Evolutionary conservation across 2,797 vertebrate genomes (phyloP).

Genomic region (Rhinichthys osculus): DNA sequence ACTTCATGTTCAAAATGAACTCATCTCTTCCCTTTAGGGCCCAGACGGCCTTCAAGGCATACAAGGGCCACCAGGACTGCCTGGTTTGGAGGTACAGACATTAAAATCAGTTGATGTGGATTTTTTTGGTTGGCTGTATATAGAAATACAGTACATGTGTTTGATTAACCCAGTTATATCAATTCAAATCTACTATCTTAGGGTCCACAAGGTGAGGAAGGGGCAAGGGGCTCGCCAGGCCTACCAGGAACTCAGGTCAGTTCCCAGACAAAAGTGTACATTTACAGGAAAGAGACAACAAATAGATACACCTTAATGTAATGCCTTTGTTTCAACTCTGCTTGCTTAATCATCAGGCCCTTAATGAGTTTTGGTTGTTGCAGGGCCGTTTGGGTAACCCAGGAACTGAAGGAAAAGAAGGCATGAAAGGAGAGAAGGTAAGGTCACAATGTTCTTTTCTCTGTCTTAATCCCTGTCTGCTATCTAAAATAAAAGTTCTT

Average conservation of each 20-base stretch:
- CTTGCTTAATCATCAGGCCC: background rate
- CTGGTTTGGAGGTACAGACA: slow-evolving; percentile 77
- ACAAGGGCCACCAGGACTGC: slow-evolving; percentile 76
- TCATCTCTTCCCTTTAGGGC: slow-evolving; percentile 73
- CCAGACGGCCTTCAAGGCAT: slow-evolving; percentile 77
- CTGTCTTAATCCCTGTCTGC: slow-evolving; percentile 14
- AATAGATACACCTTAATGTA: slow-evolving; percentile 6
- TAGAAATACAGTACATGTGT: background rate
- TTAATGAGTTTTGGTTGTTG: slow-evolving; percentile 55
- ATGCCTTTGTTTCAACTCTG: background rate
- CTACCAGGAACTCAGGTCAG: slow-evolving; percentile 78
- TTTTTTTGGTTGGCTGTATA: background rate
- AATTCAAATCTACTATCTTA: slow-evolving; percentile 46
- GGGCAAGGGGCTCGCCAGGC: slow-evolving; percentile 77
- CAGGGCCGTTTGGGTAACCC: slow-evolving; percentile 80
- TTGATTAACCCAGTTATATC: background rate
- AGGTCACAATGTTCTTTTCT: slow-evolving; percentile 44
- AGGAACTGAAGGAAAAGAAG: slow-evolving; percentile 80
- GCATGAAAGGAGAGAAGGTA: slow-evolving; percentile 86
- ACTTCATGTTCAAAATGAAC: slow-evolving; percentile 24
- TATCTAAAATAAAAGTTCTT: slow-evolving; percentile 34
- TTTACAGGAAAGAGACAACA: background rate
- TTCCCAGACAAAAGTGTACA: slow-evolving; percentile 18
- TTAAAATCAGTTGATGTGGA: background rate
- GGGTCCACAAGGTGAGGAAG: slow-evolving; percentile 78